These are phyloP conservation scores for Rynchops niger DNA, from an alignment of 2,113 vertebrate genomes.

Conservation along the genomic window DNA sequence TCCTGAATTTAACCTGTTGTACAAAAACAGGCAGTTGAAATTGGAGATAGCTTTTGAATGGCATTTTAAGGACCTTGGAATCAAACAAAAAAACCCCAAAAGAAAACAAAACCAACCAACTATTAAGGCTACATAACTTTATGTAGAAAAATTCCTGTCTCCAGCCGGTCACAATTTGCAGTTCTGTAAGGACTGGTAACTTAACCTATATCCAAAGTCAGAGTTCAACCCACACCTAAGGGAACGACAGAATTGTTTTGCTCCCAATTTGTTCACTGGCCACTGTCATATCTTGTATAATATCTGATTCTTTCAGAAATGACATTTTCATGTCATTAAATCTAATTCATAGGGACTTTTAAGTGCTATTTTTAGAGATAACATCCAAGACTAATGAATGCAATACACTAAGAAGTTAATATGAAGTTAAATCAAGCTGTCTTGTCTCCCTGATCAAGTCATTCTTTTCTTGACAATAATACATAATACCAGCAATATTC, in stretches of 20 bases:
- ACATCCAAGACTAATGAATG: not conserved
- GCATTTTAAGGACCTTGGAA: not conserved
- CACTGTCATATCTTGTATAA: not conserved
- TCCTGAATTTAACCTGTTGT: not conserved
- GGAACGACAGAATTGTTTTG: conserved; percentile 15
- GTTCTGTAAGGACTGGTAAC: not conserved
- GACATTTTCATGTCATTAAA: conserved; percentile 39
- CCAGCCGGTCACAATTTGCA: not conserved
- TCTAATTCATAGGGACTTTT: not conserved
- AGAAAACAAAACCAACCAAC: not conserved
- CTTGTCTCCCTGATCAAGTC: not conserved
- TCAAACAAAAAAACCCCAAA: not conserved
- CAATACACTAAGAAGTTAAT: not conserved
- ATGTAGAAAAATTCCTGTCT: not conserved
- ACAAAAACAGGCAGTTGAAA: not conserved
- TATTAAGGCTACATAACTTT: not conserved
- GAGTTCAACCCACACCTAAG: not conserved
- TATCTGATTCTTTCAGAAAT: conserved; percentile 12
- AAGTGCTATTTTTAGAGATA: conserved; percentile 18
- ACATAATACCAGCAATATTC: not conserved
- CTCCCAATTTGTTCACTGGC: not conserved
- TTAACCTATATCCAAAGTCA: not conserved
- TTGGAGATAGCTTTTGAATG: not conserved
- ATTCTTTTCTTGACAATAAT: not conserved
- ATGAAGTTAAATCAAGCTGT: not conserved